phyloP scores from a whole-genome alignment of 2,797 vertebrate genomes.

The Macropodus opercularis region DNA sequence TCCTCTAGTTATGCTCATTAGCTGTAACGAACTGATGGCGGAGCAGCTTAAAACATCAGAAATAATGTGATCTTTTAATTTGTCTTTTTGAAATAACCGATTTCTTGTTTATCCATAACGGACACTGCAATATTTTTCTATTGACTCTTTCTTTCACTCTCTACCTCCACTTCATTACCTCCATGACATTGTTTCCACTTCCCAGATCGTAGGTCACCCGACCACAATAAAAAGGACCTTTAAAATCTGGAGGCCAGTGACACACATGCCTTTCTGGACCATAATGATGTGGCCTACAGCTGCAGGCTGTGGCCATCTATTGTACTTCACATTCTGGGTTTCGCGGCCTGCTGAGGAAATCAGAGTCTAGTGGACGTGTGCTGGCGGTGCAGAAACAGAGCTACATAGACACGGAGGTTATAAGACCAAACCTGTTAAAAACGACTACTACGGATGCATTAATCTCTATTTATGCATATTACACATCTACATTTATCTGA shows the following conservation, averaged over 20 bases:
- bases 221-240: constrained; percentile 57
- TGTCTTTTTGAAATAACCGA: no score
- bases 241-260: constrained; percentile 60
- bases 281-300: constrained; percentile 67
- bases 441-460: background rate
- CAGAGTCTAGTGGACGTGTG: constrained; percentile 14
- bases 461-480: background rate
- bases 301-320: constrained; percentile 50
- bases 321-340: constrained; percentile 42
- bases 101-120: no score
- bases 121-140: no score
- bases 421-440: no score
- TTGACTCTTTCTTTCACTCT: no score
- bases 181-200: constrained; percentile 35
- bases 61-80: no score
- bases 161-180: constrained; percentile 35
- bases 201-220: constrained; percentile 46
- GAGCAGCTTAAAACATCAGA: no score
- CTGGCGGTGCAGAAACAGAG: constrained; percentile 2
- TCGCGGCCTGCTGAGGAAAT: constrained; percentile 27
- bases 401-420: no score
- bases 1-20: no score
- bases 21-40: no score
- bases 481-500: background rate
- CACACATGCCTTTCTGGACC: constrained; percentile 52